These are phyloP conservation scores for Drosophila mimetica DNA, from an alignment of 2,888 invertebrate species.

Conservation along the genomic window DNA sequence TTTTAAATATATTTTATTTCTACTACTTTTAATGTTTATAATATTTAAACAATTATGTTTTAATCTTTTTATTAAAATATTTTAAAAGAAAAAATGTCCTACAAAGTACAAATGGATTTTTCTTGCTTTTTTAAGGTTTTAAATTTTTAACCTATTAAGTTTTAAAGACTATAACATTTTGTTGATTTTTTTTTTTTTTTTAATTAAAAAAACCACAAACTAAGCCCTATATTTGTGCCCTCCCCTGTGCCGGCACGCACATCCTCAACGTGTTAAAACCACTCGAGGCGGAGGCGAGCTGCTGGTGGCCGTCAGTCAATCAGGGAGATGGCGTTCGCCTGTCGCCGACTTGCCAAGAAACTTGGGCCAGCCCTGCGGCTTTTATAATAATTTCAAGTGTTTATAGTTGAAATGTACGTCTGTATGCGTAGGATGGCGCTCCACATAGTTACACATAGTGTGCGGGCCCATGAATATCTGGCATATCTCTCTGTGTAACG, in stretches of 20 bases:
- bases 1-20: no score
- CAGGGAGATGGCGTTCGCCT: constrained; percentile 61
- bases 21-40: no score
- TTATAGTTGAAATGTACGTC: constrained; percentile 64
- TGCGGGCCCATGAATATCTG: constrained; percentile 24
- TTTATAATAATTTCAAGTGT: constrained; percentile 65
- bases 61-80: no score
- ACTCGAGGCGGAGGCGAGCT: constrained; percentile 4
- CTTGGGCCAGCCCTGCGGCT: constrained; percentile 38
- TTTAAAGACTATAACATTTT: no score
- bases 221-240: not conserved
- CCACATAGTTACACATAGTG: not conserved
- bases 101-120: no score
- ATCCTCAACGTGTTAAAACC: constrained; percentile 15
- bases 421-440: not conserved
- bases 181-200: no score
- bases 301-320: constrained; percentile 61
- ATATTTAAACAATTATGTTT: no score
- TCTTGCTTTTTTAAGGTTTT: no score
- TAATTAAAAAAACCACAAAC: no score
- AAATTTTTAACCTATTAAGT: no score
- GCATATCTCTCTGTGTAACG: constrained; percentile 12
- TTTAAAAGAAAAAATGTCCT: no score
- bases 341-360: constrained; percentile 58
- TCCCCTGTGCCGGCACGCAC: constrained; percentile 5